A percentile compares a stretch with the other conserved stretches of the same genome.
Evolutionary conservation across 2,888 invertebrate genomes (phyloP).

Genomic region (Ptilodon capucinus): DNA sequence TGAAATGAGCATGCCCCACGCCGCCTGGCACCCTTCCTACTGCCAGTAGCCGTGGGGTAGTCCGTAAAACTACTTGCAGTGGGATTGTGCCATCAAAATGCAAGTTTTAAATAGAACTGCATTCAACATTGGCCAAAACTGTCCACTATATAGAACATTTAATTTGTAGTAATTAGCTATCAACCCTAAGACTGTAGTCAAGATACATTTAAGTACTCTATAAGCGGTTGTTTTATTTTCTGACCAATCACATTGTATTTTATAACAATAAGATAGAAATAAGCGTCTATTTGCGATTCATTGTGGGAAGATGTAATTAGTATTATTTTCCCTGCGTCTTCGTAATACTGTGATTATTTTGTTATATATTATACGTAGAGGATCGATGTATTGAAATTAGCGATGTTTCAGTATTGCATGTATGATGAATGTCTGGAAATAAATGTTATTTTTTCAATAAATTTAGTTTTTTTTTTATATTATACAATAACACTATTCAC

Average conservation of each 20-base stretch:
- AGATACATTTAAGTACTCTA: conserved; percentile 63
- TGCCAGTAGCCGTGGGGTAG: too few relatives aligned
- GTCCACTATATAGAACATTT: conserved; percentile 39
- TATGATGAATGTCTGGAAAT: conserved; percentile 74
- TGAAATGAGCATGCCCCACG: too few relatives aligned
- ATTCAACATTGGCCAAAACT: conserved; percentile 34
- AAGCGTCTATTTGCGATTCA: conserved; percentile 66
- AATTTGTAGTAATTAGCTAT: conserved; percentile 36
- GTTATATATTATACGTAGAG: conserved; percentile 69
- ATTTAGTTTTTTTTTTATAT: conserved; percentile 16
- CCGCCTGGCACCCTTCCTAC: too few relatives aligned
- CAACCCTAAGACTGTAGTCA: conserved; percentile 64
- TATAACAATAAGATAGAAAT: conserved; percentile 66
- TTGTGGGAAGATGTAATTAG: conserved; percentile 65
- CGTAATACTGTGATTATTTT: conserved; percentile 78
- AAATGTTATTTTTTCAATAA: conserved; percentile 77
- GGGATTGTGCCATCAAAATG: too few relatives aligned
- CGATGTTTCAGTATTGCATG: conserved; percentile 75
- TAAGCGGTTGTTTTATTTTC: conserved; percentile 68
- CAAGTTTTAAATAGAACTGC: conserved; percentile 13
- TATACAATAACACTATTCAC: background rate
- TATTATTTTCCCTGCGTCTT: conserved; percentile 71
- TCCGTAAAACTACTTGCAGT: too few relatives aligned
- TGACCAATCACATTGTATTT: conserved; percentile 76
- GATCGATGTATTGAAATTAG: conserved; percentile 68